Evolutionary conservation across 35 echinoderm and acorn worm genomes (phyloP), one percentile per base, ranked within the genome.

Genomic region (Eucidaris tribuloides): DNA sequence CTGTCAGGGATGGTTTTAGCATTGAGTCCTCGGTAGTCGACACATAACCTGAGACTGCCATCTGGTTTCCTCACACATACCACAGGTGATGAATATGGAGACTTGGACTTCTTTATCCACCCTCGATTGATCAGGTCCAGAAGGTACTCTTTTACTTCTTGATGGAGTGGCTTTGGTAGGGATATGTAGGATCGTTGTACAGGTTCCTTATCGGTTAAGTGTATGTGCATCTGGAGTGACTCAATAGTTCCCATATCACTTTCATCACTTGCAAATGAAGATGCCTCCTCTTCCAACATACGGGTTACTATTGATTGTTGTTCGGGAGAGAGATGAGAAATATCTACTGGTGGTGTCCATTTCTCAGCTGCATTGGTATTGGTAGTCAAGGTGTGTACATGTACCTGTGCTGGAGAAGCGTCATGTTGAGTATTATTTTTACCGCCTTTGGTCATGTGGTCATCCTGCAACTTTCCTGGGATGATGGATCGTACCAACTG

Each of bases 11-110:
- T 78, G 0, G 65, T 89, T 48, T 89, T 83, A 19, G 11, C 19
- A 34, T 89, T 89, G 1, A 89, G 36, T 39, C 50, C 63, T 23
- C 87, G 42, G 33, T 71, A 89, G 42, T 89, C 63, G 22, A 64
- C 58, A 38, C 87, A 89, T 14, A 89, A 50, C 43, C 87, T 14
- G 3, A 84, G 65, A 5, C 64, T 48, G 13, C 87, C 87, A 46
- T 84, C 87, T 33, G 76, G 74, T 45, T 90, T 90, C n/a, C 80
- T 25, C 5, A 90, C 87, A 41, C 89, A 91, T 2, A 86, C 89
- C 0, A 85, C 82, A 36, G 71, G 89, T 41, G 89, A 91, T 15
- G 81, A 60, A 43, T 91, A 91, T 33, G 84, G 34, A 7, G 81
- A 91, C 42, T 77, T 40, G 38, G 88, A 91, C 30, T 85, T 91